Evolutionary conservation across 2,113 vertebrate genomes (phyloP), one percentile per base, ranked within the genome.

Genomic region (Grantiella picta): DNA sequence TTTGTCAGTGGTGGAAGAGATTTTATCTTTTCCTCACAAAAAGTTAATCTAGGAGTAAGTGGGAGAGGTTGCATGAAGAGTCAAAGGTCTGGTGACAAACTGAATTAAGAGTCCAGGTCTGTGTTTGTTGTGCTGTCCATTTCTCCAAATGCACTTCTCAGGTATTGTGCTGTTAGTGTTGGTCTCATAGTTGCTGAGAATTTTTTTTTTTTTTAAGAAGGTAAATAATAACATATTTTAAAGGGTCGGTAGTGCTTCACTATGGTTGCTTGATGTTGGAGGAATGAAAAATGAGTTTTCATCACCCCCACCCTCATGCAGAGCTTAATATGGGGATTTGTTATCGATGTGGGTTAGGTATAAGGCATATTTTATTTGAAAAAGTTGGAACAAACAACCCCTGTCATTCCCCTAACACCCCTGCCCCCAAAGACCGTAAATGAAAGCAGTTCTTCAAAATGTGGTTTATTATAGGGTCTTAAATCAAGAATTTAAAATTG

Each of bases 351-450:
- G 57, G 15, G 2, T 80, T 89, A 66, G 16, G 5, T 63, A 22
- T 68, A 24, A n/a, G 6, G 12, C 7, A 9, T 63, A 28, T 85
- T 86, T 70, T 61, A 52, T 57, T 63, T 66, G 25, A 68, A 82
- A 27, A 86, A 76, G 25, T 36, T 57, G 15, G 0, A 78, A 38
- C 6, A 44, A 65, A 20, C 12, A 52, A 12, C 9, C 3, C 5
- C 3, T 0, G 0, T 85, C 25, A 15, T 47, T 82, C 23, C 29
- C 1, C 9, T 80, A 42, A 61, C 8, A 16, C 4, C 7, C 8
- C 5, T 13, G 8, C 7, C 3, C 24, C 56, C 31, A 42, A 28
- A 54, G 15, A 21, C 33, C 38, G n/a, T 63, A 66, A 79, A 47
- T 40, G 24, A 57, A 40, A 17, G 4, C 11, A 76, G 8, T 70